phyloP scores from a whole-genome alignment of 1,140 invertebrate species.

The Leptinotarsa undecemlineata region DNA sequence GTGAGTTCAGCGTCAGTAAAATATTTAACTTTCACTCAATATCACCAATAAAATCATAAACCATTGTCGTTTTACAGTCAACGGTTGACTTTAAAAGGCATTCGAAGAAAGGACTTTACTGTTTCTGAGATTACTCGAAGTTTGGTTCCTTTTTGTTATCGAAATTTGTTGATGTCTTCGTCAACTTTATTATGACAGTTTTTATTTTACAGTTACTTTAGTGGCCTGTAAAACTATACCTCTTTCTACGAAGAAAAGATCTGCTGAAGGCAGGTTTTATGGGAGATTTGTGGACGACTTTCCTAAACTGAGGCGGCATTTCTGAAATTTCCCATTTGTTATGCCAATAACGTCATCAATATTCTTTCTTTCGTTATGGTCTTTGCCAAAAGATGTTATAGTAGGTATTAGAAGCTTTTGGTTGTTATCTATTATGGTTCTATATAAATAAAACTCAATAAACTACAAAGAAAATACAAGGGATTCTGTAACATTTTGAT shows the following conservation, averaged over 20 bases:
- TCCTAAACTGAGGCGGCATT: background rate
- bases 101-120: constrained; percentile 33
- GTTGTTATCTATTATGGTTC: too few species aligned
- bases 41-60: constrained; percentile 34
- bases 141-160: constrained; percentile 26
- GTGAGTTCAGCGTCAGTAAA: constrained; percentile 12
- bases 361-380: too few species aligned
- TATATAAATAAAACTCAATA: too few species aligned
- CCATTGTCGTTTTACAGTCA: constrained; percentile 32
- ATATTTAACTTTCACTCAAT: constrained; percentile 34
- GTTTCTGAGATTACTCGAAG: constrained; percentile 30
- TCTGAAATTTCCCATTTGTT: too few species aligned
- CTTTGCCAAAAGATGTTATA: too few species aligned
- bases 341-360: too few species aligned
- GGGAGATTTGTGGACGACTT: background rate
- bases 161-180: constrained; percentile 32
- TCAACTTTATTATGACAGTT: constrained; percentile 31
- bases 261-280: background rate
- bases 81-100: constrained; percentile 30
- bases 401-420: too few species aligned
- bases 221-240: constrained; percentile 10
- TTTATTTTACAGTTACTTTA: constrained; percentile 7
- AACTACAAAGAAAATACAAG: too few species aligned
- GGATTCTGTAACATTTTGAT: too few species aligned
- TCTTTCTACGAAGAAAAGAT: background rate